Conservation (phyloP, 1,140 invertebrate species). For the Aethina tumida region DNA sequence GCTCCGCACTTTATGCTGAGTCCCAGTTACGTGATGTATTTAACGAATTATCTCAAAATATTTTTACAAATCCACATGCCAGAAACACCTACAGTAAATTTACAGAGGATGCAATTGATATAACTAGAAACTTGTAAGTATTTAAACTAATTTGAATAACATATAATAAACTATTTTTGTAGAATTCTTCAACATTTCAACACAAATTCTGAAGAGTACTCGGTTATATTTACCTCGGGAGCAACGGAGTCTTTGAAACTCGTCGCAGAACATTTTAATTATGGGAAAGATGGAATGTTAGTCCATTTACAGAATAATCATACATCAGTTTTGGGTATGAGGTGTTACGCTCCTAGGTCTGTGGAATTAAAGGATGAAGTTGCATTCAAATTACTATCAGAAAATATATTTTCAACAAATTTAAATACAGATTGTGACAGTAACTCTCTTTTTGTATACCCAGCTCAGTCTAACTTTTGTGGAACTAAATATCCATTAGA, state of each 20-base stretch:
- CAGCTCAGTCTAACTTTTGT: slow-evolving; percentile 92
- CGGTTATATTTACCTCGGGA: slow-evolving; percentile 84
- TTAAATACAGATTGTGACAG: slow-evolving; percentile 18
- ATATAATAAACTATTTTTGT: slow-evolving; percentile 20
- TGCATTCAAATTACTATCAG: slow-evolving; percentile 21
- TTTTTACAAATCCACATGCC: slow-evolving; percentile 86
- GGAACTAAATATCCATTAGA: slow-evolving; percentile 78
- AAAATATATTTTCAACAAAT: slow-evolving; percentile 4
- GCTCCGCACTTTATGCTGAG: slow-evolving; percentile 72
- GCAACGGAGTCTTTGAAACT: slow-evolving; percentile 77
- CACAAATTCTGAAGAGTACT: slow-evolving; percentile 68
- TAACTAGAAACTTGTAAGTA: slow-evolving; percentile 62
- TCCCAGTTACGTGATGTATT: slow-evolving; percentile 59
- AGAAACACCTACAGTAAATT: slow-evolving; percentile 55
- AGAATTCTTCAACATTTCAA: slow-evolving; percentile 81
- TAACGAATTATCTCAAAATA: slow-evolving; percentile 52
- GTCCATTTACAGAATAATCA: slow-evolving; percentile 86
- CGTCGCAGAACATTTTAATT: slow-evolving; percentile 68
- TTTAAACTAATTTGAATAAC: slow-evolving; percentile 1
- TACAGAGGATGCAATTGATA: slow-evolving; percentile 71
- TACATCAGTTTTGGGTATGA: slow-evolving; percentile 74
- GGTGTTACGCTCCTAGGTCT: slow-evolving; percentile 40
- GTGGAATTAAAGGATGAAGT: slow-evolving; percentile 29
- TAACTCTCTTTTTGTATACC: slow-evolving; percentile 73
- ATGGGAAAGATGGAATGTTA: slow-evolving; percentile 48